Base-by-base conservation (phyloP, 2,797 vertebrate species). In the Sebastes vulpes region DNA sequence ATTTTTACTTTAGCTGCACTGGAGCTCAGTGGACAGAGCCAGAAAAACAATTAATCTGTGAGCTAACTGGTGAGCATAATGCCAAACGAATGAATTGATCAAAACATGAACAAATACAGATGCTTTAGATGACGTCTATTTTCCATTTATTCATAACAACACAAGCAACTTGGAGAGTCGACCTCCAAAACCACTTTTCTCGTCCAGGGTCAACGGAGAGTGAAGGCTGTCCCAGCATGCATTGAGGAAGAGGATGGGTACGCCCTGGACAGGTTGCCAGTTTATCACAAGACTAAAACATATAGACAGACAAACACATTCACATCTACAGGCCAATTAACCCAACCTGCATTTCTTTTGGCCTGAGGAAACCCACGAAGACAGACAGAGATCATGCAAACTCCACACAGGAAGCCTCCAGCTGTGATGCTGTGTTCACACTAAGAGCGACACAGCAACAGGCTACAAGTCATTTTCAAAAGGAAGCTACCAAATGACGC, bases 81-180 rank as follows among this genome's bases (percentile, higher is more conserved):
- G 77, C 77, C 82, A 84, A 65, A 48, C 68, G 11, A 70, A 58
- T 12, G 20, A 65, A 72, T 18, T 38, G 63, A 68, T 72, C 31
- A 58, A 79, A 82, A 65, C 18, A 63, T 69, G 65, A 85, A 77
- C 76, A 72, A 72, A 86, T 42, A 53, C 73, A 82, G 25, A 85
- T 80, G 81, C 9, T 16, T 66, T 3, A 3, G 64, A 7, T 72
- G 32, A 74, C 63, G 59, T 76, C 7, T 59, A 54, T 59, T 86
- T 84, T 84, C 76, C 72, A 77, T 72, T 75, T 63, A 71, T 73
- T 84, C 63, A 59, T 26, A 23, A 60, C 35, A 70, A 75, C 18
- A 14, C 63, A 57, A 61, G 52, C 2, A 64, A 64, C 38, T 56
- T 35, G 25, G 42, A 65, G 74, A 61, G 28, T 50, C 6, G 10